Percentiles rank a stretch among this genome's conserved stretches.
Conservation (phyloP, 2,113 vertebrate species). For the Psophia crepitans region DNA sequence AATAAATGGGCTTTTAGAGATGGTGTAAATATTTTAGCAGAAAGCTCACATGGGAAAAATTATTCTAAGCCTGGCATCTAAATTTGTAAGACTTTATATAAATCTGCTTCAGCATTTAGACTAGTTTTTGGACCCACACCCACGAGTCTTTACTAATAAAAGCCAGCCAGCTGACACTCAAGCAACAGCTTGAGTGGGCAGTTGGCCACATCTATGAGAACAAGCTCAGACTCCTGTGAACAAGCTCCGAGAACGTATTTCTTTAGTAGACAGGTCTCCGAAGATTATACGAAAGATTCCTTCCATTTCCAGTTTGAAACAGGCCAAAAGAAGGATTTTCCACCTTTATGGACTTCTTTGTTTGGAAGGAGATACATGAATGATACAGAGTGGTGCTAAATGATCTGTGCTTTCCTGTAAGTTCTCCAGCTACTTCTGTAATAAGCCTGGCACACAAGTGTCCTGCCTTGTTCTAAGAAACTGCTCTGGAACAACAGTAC, state of each 20-base stretch:
- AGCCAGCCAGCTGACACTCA: background rate
- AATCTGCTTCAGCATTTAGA: background rate
- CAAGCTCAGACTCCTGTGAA: background rate
- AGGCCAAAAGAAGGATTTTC: background rate
- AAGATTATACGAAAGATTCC: background rate
- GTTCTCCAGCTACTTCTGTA: background rate
- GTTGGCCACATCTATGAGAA: background rate
- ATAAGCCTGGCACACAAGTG: background rate
- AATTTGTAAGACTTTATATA: background rate
- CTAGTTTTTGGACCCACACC: background rate
- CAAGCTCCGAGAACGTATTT: background rate
- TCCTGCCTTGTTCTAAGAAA: background rate
- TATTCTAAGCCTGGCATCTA: background rate
- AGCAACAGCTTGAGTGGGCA: background rate
- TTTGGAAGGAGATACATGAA: background rate
- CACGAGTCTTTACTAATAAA: background rate
- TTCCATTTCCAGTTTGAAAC: background rate
- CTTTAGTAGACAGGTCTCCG: background rate
- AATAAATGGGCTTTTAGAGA: background rate
- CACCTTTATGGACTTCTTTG: background rate
- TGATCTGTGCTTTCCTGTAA: background rate
- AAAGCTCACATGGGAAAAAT: background rate
- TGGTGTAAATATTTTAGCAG: slow-evolving; percentile 11
- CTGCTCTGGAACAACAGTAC: background rate
- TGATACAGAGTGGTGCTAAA: background rate